Base-by-base conservation (phyloP, 1,140 invertebrate genomes). In the Sarcophaga bullata region DNA sequence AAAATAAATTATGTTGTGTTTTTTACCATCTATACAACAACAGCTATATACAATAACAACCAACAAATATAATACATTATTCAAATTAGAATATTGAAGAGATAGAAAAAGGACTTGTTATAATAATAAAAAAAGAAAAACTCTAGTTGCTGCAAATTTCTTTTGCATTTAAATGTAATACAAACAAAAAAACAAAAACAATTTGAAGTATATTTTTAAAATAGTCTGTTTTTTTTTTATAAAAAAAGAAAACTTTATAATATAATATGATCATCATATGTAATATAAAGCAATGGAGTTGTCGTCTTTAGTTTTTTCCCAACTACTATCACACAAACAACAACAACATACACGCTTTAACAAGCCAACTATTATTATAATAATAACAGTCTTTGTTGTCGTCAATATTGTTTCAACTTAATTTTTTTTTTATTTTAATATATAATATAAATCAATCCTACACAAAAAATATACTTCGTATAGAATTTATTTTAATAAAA, bases 91-190 rank as follows among this genome's bases (percentile, higher is more conserved):
- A 78, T n/a, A 68, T 68, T 68, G 62, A 68, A 68, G 62, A 19
- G 19, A 68, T 19, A 68, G 62, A 78, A 76, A 50, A 78, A 78
- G 75, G 75, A 78, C 48, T 78, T 78, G 48, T 78, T 68, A 78
- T 52, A 78, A 78, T 78, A 68, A 68, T 68, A 68, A 68, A 19
- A 68, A 19, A 37, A 68, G 10, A 68, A 19, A 68, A 68, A 68
- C 62, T 78, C 75, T 78, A 78, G 75, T 78, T 78, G 75, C 75
- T 78, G 75, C 75, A 78, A 78, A 78, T 78, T 78, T 78, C 75
- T 78, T 78, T 78, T 78, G 75, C 75, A 78, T 78, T 78, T 78
- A 78, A 78, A 78, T 50, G 48, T 49, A 78, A 19, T 9, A 72
- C 19, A 78, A 52, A 49, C n/a, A 78, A 47, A 50, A 78, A 17